Base-by-base conservation (phyloP, 2,113 vertebrate species). In the Amblyopsis rosae region DNA sequence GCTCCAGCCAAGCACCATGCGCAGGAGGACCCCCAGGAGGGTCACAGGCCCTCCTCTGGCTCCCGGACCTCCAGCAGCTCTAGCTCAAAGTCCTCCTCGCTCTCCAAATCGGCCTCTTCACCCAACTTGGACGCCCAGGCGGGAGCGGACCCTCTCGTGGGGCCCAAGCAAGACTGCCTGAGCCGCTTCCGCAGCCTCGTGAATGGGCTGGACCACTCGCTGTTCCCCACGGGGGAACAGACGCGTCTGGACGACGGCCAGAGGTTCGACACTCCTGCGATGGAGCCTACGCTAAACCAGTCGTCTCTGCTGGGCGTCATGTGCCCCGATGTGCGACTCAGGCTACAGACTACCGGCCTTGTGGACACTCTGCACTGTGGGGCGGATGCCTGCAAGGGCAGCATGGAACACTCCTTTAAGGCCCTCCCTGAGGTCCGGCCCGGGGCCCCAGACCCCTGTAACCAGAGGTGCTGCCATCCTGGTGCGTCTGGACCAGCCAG, bases 231-330 rank as follows among this genome's bases (percentile, higher is more conserved):
- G 1, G 85, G 87, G 32, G 94, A 96, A 48, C 94, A 90, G 73
- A 74, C 89, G 0, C 89, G 90, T 67, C 49, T 93, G 58, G 95
- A 96, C 4, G 94, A 94, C 0, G 55, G 83, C 66, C 95, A 95
- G 79, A 94, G 92, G 87, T 98, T 98, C 75, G 94, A 95, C 78
- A 94, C 90, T 45, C 95, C 96, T 10, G 73, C 86, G n/a, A 77
- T 98, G 49, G 97, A 98, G 74, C 92, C 89, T 32, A 96, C 97
- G 0, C 86, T 98, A 16, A 98, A 96, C 91, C 96, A 97, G 85
- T 95, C 98, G 0, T 80, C 86, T 7, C 72, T 98, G 54, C 69
- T 93, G 58, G 93, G 95, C 54, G 93, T 90, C 0, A 73, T 95
- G 64, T 94, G 90, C 66, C 48, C 92, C 11, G 95, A 98, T 79